Evolutionary conservation across 2,888 invertebrate genomes (phyloP), one percentile per base, ranked within the genome.

Genomic region (Chymomyza amoena): DNA sequence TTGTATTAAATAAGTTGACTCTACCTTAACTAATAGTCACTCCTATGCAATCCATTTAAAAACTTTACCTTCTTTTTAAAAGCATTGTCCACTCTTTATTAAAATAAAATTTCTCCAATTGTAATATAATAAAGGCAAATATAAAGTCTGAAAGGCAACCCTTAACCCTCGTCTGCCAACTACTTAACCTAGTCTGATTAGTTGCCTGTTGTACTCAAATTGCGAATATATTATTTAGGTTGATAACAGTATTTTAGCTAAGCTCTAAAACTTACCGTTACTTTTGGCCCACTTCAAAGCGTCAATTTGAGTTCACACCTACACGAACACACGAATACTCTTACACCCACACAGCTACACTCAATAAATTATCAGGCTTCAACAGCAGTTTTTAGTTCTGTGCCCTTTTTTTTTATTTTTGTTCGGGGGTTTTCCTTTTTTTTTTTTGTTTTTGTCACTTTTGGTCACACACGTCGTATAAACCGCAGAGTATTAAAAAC

Each of bases 401-500:
- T 25, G 20, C 0, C 28, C 20, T 28, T 25, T 25, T 57, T 25
- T 57, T 18, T 56, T 56, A 1, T 56, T 56, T 56, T 56, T 51
- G 4, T 10, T 10, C 10, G 76, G 75, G 77, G 71, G 81, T 85
- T 77, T 78, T 73, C 72, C 73, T 70, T 70, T 69, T 60, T 13
- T 83, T 85, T 77, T 78, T 73, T 73, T 75, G 72, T 70, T 69
- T 60, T 13, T 68, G 32, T 62, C 28, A 32, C 36, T 60, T 28
- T 36, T 36, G 16, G 36, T 18, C 56, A 52, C 59, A 68, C 45
- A 65, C 67, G 72, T 72, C 71, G 20, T 62, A 70, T 69, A 75
- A 75, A 71, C 73, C 68, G 74, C 69, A 79, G 79, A 78, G 81
- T 87, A 87, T 85, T 87, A 85, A 87, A 87, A 85, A 81, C 84